Evolutionary conservation across 1,140 invertebrate genomes (phyloP).

Genomic region (Mizuhopecten yessoensis): DNA sequence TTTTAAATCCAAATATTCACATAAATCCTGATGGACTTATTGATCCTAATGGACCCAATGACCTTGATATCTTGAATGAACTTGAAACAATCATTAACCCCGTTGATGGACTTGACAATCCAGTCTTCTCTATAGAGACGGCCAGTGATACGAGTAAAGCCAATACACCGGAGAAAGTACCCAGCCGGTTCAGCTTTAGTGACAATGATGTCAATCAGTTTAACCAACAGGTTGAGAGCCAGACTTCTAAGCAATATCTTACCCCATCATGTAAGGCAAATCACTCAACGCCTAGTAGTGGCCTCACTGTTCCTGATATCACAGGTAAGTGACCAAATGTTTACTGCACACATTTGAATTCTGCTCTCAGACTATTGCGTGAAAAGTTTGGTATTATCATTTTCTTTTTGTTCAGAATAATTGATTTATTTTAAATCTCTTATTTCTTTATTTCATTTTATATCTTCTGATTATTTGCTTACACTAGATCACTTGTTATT

Average conservation of each 20-base stretch:
- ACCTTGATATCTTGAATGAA: not conserved
- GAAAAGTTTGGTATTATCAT: no score
- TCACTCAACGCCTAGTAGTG: not conserved
- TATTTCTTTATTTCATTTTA: no score
- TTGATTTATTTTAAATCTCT: no score
- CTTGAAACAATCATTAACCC: not conserved
- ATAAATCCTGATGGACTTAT: not conserved
- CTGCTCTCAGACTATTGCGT: no score
- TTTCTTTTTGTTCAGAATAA: no score
- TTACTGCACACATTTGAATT: not conserved
- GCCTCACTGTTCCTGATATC: not conserved
- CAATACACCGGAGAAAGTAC: not conserved
- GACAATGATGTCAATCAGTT: not conserved
- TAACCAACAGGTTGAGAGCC: not conserved
- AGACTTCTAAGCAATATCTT: not conserved
- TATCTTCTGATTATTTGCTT: no score
- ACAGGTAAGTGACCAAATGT: not conserved
- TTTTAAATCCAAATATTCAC: not conserved
- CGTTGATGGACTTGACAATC: not conserved
- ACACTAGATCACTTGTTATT: no score
- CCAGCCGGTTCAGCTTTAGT: slow-evolving; percentile 1
- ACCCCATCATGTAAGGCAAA: not conserved
- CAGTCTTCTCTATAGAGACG: not conserved
- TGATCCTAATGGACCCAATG: not conserved
- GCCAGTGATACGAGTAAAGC: not conserved